Conservation (phyloP, 1,140 invertebrate genomes). For the Wiebesia pumilae region DNA sequence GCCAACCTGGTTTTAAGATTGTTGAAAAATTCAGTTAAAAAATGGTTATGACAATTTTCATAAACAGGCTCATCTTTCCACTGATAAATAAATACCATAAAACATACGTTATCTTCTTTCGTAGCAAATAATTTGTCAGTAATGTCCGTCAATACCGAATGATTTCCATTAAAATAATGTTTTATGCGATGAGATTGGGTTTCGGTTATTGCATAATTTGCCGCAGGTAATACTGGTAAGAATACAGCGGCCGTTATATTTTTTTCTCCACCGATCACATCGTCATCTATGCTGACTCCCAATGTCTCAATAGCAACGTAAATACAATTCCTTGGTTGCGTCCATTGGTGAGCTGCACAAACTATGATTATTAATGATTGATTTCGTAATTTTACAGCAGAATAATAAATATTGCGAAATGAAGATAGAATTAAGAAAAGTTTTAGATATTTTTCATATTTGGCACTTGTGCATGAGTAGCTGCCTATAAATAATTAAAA, state of each 20-base stretch:
- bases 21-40: constrained; percentile 32
- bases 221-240: constrained; percentile 28
- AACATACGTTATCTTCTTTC: neutral
- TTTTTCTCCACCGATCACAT: constrained; percentile 31
- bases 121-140: constrained; percentile 24
- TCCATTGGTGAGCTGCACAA: constrained; percentile 37
- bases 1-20: constrained; percentile 12
- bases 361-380: constrained; percentile 1
- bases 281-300: constrained; percentile 10
- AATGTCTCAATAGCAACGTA: constrained; percentile 37
- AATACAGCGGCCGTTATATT: constrained; percentile 40
- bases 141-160: neutral
- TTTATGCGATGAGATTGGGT: constrained; percentile 19
- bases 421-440: no score
- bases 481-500: no score
- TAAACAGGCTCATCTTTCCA: constrained; percentile 35
- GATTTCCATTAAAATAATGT: constrained; percentile 10
- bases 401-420: neutral
- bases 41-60: constrained; percentile 31
- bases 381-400: neutral
- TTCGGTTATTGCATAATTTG: constrained; percentile 24
- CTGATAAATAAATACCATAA: constrained; percentile 42
- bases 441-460: no score
- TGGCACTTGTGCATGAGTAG: no score
- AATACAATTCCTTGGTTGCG: constrained; percentile 28